These are phyloP conservation scores for Octonoba sinensis DNA, from an alignment of 2,888 invertebrate genomes.

Conservation along the genomic window DNA sequence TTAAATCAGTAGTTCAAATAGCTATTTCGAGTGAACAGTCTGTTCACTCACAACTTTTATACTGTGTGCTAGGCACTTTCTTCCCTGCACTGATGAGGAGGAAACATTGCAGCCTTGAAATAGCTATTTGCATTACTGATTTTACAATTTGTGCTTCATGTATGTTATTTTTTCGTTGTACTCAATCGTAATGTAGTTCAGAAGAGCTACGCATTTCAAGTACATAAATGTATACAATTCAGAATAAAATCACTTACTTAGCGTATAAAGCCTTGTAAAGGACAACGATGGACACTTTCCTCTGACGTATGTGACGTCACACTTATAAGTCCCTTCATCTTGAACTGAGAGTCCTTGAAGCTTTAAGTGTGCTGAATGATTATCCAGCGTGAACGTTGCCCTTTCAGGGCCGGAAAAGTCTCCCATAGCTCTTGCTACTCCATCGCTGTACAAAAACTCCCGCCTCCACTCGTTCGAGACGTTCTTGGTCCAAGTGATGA, in stretches of 20 bases:
- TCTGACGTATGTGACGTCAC: conserved; percentile 74
- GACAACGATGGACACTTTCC: conserved; percentile 67
- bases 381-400: conserved; percentile 53
- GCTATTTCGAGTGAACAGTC: too few species aligned
- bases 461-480: conserved; percentile 66
- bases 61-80: too few species aligned
- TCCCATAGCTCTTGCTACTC: conserved; percentile 66
- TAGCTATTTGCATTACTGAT: too few species aligned
- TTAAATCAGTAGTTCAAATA: too few species aligned
- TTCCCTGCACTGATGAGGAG: too few species aligned
- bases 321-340: conserved; percentile 82
- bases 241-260: conserved; percentile 51
- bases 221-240: too few species aligned
- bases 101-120: too few species aligned
- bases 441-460: conserved; percentile 67
- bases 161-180: too few species aligned
- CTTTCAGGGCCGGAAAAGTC: conserved; percentile 62
- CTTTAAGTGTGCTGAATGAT: conserved; percentile 60
- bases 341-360: conserved; percentile 51
- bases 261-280: conserved; percentile 65
- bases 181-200: too few species aligned
- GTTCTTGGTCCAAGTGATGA: conserved; percentile 79
- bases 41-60: too few species aligned
- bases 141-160: too few species aligned
- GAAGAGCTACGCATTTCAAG: too few species aligned